Base-by-base conservation (phyloP, 2,888 invertebrate species). In the Portevinia maculata region DNA sequence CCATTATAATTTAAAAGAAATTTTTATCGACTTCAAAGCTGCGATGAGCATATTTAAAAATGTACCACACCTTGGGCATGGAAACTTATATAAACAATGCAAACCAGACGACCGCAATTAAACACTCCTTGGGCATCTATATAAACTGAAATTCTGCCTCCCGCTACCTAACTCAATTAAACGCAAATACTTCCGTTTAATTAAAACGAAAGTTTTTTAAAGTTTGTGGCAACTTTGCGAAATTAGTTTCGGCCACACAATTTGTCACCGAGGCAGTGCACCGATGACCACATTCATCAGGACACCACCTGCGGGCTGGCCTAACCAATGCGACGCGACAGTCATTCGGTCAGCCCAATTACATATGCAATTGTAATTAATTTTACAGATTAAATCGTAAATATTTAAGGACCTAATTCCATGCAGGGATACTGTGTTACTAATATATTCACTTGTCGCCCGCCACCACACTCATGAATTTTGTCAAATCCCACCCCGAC, bases 311-410 rank as follows among this genome's bases (percentile, higher is more conserved):
- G 11, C 11, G 11, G 9, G 11, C 44, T 9, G 11, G 19, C 19
- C 44, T 0, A 1, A 44, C 4, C 17, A 1, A 1, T 11, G 32
- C 11, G 44, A n/a, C n/a, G n/a, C n/a, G n/a, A n/a, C n/a, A n/a
- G n/a, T 44, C 44, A 3, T 44, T 44, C 17, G 37, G 70, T 76
- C 52, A 46, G 69, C 65, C 62, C 74, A 85, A 70, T 84, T 84
- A 69, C 69, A 55, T 86, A 86, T 87, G 81, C 81, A 81, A 75
- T 65, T 81, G 88, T 87, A 88, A 88, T 88, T 88, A 88, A 88
- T 88, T 88, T 88, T 87, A 85, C 87, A 88, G 87, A 88, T 86
- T 87, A 88, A 88, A 88, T 88, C 87, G 86, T 86, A 86, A 88
- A 88, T 88, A 79, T 76, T 81, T 81, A 60, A 81, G 65, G 41